phyloP scores from a whole-genome alignment of 2,888 invertebrate genomes.

The Ischnura elegans region DNA sequence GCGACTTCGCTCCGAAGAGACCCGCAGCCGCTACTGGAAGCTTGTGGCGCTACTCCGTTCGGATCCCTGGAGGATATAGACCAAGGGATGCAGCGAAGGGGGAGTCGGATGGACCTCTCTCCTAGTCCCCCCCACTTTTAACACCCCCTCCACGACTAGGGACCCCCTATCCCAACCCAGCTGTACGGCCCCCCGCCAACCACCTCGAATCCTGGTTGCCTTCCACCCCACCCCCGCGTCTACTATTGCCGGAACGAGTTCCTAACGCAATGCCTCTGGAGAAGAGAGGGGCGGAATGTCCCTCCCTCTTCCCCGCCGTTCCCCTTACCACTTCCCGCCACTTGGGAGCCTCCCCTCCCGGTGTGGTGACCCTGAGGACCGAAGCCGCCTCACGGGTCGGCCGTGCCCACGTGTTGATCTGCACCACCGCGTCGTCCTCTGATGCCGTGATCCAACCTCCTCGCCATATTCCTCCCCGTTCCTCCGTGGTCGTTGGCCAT shows the following conservation, averaged over 20 bases:
- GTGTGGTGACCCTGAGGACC: neutral
- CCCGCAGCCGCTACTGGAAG: neutral
- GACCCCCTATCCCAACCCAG: neutral
- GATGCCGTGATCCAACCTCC: neutral
- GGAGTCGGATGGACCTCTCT: neutral
- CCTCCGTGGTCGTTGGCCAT: too few relatives aligned
- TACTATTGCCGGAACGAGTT: neutral
- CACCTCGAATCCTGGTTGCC: neutral
- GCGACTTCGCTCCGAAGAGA: neutral
- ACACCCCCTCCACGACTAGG: neutral
- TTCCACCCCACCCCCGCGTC: neutral
- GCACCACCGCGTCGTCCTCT: too few relatives aligned
- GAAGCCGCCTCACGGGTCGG: neutral
- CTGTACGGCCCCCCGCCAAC: neutral
- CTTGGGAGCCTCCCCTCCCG: neutral
- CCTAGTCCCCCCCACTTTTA: neutral
- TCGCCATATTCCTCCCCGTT: too few relatives aligned
- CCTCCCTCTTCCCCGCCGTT: neutral
- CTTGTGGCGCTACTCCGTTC: neutral
- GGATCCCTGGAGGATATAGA: neutral
- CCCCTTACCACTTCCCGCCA: neutral
- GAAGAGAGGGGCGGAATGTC: neutral
- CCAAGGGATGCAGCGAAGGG: neutral
- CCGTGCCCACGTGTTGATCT: neutral
- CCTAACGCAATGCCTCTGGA: neutral